Percentiles rank a stretch among this genome's conserved stretches.
phyloP scores from a whole-genome alignment of 1,140 invertebrate species.

The Brachionus angularis region DNA sequence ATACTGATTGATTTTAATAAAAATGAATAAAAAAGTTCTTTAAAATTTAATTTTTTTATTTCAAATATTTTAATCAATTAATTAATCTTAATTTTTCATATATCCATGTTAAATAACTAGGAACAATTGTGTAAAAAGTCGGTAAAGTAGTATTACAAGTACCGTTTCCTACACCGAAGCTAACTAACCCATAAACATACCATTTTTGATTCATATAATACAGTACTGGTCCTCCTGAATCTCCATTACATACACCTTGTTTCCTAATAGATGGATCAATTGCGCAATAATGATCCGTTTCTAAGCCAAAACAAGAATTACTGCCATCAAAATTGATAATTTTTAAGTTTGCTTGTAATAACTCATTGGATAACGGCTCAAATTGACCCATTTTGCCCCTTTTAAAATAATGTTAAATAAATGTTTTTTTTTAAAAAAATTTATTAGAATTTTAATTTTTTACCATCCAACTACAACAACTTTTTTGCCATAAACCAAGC shows the following conservation, averaged over 20 bases:
- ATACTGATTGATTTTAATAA: too few relatives aligned
- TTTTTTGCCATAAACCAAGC: conserved; percentile 9
- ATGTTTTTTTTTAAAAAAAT: too few relatives aligned
- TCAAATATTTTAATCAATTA: too few relatives aligned
- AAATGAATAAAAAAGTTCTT: too few relatives aligned
- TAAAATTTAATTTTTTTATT: too few relatives aligned
- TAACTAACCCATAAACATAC: conserved; percentile 10
- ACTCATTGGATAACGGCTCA: neutral
- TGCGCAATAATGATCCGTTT: neutral
- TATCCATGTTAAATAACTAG: too few relatives aligned
- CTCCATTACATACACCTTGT: conserved; percentile 10
- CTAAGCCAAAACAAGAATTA: too few relatives aligned
- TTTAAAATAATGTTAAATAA: neutral
- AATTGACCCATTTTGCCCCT: conserved; percentile 18
- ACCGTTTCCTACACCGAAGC: neutral
- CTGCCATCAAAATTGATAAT: too few relatives aligned
- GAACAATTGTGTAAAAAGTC: conserved; percentile 4
- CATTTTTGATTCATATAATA: conserved; percentile 15
- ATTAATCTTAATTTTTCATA: too few relatives aligned
- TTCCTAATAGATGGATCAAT: neutral
- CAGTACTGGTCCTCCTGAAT: conserved; percentile 15
- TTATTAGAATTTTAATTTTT: neutral
- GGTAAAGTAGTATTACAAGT: neutral
- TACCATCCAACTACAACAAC: conserved; percentile 32
- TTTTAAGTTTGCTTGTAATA: neutral